phyloP scores from a whole-genome alignment of 2,888 invertebrate genomes.

The Trilocha varians region DNA sequence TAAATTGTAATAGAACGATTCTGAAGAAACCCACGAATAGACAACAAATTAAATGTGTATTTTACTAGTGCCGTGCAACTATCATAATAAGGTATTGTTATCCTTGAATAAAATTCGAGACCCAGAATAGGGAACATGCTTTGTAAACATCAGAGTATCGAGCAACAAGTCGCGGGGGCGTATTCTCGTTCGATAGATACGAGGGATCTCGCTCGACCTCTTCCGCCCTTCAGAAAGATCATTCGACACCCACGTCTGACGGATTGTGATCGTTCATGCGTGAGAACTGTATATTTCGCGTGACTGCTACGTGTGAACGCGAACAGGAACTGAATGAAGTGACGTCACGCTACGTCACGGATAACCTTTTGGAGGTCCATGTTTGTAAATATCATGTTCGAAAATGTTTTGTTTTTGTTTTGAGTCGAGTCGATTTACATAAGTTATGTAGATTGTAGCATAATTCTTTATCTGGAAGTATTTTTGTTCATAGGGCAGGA shows the following conservation, averaged over 20 bases:
- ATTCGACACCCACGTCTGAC: conserved; percentile 22
- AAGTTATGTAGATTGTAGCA: too few relatives aligned
- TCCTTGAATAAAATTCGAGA: conserved; percentile 27
- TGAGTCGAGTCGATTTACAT: too few relatives aligned
- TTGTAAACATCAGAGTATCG: conserved; percentile 40
- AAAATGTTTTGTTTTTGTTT: background rate
- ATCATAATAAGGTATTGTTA: conserved; percentile 26
- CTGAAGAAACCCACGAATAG: too few relatives aligned
- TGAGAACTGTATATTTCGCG: conserved; percentile 9
- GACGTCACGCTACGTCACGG: background rate
- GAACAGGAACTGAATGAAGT: background rate
- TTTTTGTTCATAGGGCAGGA: too few relatives aligned
- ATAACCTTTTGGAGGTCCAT: background rate
- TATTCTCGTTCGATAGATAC: conserved; percentile 18
- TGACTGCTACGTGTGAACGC: background rate
- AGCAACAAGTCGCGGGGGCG: conserved; percentile 56
- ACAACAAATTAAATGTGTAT: too few relatives aligned
- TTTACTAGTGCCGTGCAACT: too few relatives aligned
- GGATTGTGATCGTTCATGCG: conserved; percentile 18
- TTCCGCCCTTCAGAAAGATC: conserved; percentile 37
- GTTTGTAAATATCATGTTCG: background rate
- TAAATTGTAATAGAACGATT: too few relatives aligned
- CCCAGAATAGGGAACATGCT: conserved; percentile 32
- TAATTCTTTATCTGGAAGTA: too few relatives aligned
- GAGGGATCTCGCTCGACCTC: conserved; percentile 32